These are phyloP conservation scores for Silvanus unidentatus DNA, from an alignment of 2,888 invertebrate species.

Conservation along the genomic window DNA sequence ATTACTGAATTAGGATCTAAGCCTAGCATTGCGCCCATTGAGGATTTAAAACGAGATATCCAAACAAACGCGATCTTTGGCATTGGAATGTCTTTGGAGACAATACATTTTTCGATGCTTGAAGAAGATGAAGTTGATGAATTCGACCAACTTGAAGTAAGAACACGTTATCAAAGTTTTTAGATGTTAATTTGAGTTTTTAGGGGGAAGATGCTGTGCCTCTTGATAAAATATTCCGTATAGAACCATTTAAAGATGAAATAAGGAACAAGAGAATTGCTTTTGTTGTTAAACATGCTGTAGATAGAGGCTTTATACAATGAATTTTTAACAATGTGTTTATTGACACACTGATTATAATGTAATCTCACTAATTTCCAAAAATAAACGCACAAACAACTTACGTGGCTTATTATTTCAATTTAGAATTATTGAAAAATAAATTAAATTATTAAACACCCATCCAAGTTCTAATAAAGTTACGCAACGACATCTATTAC, in stretches of 20 bases:
- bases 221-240: conserved; percentile 57
- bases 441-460: no score
- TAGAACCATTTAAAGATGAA: conserved; percentile 45
- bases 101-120: conserved; percentile 53
- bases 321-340: no score
- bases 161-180: no score
- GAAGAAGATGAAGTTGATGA: conserved; percentile 54
- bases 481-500: no score
- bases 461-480: no score
- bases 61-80: conserved; percentile 54
- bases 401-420: no score
- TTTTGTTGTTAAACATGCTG: conserved; percentile 58
- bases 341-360: no score
- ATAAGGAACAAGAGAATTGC: conserved; percentile 58
- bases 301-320: conserved; percentile 52
- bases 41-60: conserved; percentile 51
- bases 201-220: conserved; percentile 52
- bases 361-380: no score
- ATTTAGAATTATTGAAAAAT: no score
- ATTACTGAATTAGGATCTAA: conserved; percentile 57
- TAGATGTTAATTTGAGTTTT: conserved; percentile 4
- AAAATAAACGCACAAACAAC: no score
- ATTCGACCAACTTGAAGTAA: no score
- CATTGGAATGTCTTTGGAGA: conserved; percentile 56
- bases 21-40: conserved; percentile 49